These are phyloP conservation scores for Jordanella pulchra DNA, from an alignment of 2,797 vertebrate species.

Conservation along the genomic window DNA sequence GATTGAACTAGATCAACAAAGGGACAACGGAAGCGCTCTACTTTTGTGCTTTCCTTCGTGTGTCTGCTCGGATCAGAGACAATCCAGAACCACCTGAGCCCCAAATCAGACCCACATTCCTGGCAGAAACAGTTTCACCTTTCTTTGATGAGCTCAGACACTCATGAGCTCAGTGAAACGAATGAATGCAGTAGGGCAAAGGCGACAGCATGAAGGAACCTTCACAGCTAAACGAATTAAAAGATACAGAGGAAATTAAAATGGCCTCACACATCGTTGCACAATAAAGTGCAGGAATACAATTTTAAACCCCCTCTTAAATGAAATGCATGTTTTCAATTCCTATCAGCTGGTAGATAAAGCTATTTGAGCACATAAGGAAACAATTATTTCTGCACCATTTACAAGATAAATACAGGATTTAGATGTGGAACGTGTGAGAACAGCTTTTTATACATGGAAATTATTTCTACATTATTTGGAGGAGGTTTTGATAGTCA, in stretches of 20 bases:
- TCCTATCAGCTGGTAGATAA: not conserved
- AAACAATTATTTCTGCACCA: not conserved
- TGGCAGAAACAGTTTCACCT: slow-evolving; percentile 56
- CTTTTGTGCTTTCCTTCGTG: slow-evolving; percentile 31
- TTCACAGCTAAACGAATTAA: slow-evolving; percentile 10
- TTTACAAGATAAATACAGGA: not conserved
- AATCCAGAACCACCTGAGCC: slow-evolving; percentile 66
- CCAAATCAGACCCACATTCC: slow-evolving; percentile 59
- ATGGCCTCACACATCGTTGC: not conserved
- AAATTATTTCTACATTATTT: not conserved
- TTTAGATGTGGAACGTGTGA: not conserved
- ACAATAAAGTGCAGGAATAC: not conserved
- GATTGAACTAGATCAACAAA: slow-evolving; percentile 56
- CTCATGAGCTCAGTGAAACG: slow-evolving; percentile 11
- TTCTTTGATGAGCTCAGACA: slow-evolving; percentile 19
- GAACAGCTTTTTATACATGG: not conserved
- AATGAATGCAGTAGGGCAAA: slow-evolving; percentile 3
- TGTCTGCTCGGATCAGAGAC: slow-evolving; percentile 63
- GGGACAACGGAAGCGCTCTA: slow-evolving; percentile 43
- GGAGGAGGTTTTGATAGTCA: not conserved
- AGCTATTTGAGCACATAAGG: not conserved
- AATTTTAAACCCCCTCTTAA: not conserved
- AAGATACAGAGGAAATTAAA: slow-evolving; percentile 2
- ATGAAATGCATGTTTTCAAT: not conserved
- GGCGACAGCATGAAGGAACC: slow-evolving; percentile 15